Evolutionary conservation across 1,140 invertebrate genomes (phyloP).

Genomic region (Aricia agestis): DNA sequence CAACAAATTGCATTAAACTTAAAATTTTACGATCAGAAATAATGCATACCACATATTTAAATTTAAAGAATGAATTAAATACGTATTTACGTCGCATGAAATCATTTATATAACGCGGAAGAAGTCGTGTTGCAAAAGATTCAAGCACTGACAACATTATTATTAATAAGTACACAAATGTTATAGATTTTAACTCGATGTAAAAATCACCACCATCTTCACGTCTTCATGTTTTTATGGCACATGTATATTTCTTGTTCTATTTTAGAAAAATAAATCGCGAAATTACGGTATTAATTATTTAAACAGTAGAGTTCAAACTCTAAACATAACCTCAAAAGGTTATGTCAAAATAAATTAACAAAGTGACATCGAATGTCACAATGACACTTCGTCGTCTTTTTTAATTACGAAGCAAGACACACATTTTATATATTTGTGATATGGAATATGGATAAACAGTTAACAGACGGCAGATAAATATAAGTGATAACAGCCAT

Average conservation of each 20-base stretch:
- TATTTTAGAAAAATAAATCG: not conserved
- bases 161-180: not conserved
- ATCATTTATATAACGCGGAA: conserved; percentile 30
- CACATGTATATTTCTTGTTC: not conserved
- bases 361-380: too few relatives aligned
- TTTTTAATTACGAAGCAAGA: too few relatives aligned
- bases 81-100: conserved; percentile 23
- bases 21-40: conserved; percentile 14
- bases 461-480: too few relatives aligned
- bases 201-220: not conserved
- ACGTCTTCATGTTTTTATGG: not conserved
- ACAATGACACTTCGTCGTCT: too few relatives aligned
- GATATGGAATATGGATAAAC: too few relatives aligned
- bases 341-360: not conserved
- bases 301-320: not conserved
- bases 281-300: too few relatives aligned
- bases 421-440: too few relatives aligned
- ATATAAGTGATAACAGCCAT: too few relatives aligned
- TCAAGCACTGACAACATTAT: conserved; percentile 25
- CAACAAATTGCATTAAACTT: not conserved
- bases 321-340: conserved; percentile 1
- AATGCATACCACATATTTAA: conserved; percentile 26
- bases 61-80: conserved; percentile 16
- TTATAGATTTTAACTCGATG: not conserved
- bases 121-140: conserved; percentile 19